phyloP scores from a whole-genome alignment of 2,797 vertebrate genomes.

The Phylloscopus collybita region DNA sequence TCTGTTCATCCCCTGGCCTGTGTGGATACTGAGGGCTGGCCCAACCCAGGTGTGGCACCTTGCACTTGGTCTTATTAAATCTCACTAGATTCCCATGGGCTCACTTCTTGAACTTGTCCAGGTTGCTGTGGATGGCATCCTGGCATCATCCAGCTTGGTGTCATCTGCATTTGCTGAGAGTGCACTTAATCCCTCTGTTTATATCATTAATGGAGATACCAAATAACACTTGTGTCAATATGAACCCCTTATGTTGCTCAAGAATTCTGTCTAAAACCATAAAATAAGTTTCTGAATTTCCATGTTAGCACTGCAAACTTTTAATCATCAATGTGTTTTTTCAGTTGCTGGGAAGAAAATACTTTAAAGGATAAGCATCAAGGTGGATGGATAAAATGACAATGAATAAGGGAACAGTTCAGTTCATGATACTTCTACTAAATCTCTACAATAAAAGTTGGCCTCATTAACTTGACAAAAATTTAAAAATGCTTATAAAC shows the following conservation, averaged over 20 bases:
- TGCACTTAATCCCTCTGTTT: neutral
- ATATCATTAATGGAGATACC: neutral
- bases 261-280: neutral
- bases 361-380: neutral
- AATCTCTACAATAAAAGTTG: neutral
- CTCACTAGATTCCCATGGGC: neutral
- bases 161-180: neutral
- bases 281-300: neutral
- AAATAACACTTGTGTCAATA: neutral
- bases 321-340: rapidly evolving
- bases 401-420: neutral
- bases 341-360: neutral
- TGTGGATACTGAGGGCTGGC: neutral
- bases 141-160: neutral
- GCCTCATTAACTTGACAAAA: neutral
- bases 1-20: neutral
- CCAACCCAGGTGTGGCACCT: neutral
- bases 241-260: neutral
- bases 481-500: neutral
- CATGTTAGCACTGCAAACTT: neutral
- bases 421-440: neutral
- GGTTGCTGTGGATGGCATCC: neutral
- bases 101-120: neutral
- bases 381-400: neutral
- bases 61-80: neutral